Evolutionary conservation across 1,140 invertebrate species (phyloP).

Genomic region (Probaryconus sp.): DNA sequence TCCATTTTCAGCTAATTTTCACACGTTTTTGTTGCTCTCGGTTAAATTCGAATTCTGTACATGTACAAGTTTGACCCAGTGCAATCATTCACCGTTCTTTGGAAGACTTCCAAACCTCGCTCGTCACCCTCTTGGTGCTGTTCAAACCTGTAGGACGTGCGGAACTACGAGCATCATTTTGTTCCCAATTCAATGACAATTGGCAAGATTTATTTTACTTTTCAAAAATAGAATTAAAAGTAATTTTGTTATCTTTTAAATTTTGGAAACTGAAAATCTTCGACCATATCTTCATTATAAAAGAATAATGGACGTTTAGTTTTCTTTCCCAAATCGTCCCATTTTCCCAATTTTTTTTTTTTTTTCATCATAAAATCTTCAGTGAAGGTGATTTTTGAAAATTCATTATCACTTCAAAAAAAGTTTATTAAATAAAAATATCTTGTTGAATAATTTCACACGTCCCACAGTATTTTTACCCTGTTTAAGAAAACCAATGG

Average conservation of each 20-base stretch:
- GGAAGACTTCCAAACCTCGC: conserved; percentile 49
- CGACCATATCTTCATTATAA: too few relatives aligned
- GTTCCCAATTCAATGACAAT: neutral
- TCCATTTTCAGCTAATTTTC: too few relatives aligned
- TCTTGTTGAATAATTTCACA: neutral
- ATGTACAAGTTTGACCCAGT: conserved; percentile 13
- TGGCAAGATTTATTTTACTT: too few relatives aligned
- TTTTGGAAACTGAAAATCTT: too few relatives aligned
- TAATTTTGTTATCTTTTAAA: too few relatives aligned
- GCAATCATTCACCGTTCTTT: conserved; percentile 32
- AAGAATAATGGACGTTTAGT: too few relatives aligned
- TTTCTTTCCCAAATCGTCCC: too few relatives aligned
- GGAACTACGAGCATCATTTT: conserved; percentile 3
- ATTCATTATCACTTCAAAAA: neutral
- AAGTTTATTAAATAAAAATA: too few relatives aligned
- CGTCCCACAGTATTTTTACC: conserved; percentile 18
- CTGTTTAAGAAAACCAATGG: conserved; percentile 26
- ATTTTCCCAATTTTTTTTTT: too few relatives aligned
- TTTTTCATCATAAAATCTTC: too few relatives aligned
- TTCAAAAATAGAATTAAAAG: too few relatives aligned
- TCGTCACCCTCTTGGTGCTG: conserved; percentile 41
- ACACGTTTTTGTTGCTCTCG: conserved; percentile 3
- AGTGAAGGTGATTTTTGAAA: too few relatives aligned
- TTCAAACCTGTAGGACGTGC: conserved; percentile 26
- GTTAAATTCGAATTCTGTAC: conserved; percentile 6